These are phyloP conservation scores for Limanda limanda DNA, from an alignment of 2,113 vertebrate species.

Conservation along the genomic window DNA sequence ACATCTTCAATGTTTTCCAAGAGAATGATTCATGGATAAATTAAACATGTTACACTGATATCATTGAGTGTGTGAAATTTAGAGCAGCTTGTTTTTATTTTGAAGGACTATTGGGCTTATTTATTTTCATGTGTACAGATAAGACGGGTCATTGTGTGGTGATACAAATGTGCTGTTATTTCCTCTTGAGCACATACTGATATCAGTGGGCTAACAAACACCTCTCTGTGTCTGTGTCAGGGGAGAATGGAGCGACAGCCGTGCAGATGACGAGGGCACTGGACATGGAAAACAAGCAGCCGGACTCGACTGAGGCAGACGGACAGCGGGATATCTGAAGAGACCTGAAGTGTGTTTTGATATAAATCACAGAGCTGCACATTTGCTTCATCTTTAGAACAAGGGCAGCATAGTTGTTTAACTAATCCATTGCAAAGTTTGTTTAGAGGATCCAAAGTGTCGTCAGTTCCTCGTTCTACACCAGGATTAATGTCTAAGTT, in stretches of 20 bases:
- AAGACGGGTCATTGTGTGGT: too few species aligned
- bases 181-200: not conserved
- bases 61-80: not conserved
- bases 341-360: not conserved
- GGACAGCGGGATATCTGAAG: conserved; percentile 59
- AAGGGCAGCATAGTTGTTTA: not conserved
- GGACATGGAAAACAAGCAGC: conserved; percentile 57
- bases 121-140: too few species aligned
- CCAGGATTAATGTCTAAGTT: not conserved
- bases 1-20: too few species aligned
- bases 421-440: not conserved
- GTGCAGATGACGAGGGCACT: conserved; percentile 70
- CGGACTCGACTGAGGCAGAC: conserved; percentile 14
- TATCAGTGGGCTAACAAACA: not conserved
- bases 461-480: not conserved
- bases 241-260: conserved; percentile 32
- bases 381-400: not conserved
- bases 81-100: not conserved
- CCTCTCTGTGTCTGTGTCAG: conserved; percentile 25
- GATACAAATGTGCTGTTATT: too few species aligned
- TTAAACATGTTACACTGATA: not conserved
- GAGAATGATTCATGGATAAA: too few species aligned
- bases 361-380: not conserved
- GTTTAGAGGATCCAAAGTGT: conserved; percentile 14
- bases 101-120: too few species aligned